A percentile compares a stretch with the other conserved stretches of the same genome.
Conservation (phyloP, 2,113 vertebrate genomes). For the Myotis lucifugus region DNA sequence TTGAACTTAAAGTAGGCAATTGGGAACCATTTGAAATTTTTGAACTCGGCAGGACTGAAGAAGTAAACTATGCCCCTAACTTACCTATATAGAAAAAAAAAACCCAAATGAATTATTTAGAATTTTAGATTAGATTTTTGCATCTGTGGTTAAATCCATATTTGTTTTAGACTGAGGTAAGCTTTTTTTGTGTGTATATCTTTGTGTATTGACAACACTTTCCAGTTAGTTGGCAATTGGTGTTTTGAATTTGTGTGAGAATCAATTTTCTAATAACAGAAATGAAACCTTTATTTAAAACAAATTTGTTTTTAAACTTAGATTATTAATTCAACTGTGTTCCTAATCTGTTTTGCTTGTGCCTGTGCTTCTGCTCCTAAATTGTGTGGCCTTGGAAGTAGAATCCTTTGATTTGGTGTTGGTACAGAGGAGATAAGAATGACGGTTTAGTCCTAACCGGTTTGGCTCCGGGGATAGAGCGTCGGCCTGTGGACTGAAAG, state of each 20-base stretch:
- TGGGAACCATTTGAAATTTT: conserved; percentile 38
- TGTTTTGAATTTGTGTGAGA: conserved; percentile 38
- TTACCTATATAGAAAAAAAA: not conserved
- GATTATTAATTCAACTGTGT: not conserved
- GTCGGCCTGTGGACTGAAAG: too few relatives aligned
- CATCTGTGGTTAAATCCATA: not conserved
- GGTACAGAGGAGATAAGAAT: not conserved
- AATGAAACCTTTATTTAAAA: conserved; percentile 22
- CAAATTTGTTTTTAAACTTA: not conserved
- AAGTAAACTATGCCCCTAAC: not conserved
- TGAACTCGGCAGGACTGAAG: not conserved
- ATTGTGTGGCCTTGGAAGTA: not conserved
- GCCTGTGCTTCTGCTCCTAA: not conserved
- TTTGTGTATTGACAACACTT: conserved; percentile 31
- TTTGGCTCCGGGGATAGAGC: too few relatives aligned
- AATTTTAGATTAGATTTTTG: conserved; percentile 33
- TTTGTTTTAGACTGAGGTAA: conserved; percentile 31
- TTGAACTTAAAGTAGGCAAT: conserved; percentile 11
- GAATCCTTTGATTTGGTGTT: conserved; percentile 31
- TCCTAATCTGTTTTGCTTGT: conserved; percentile 16
- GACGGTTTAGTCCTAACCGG: not conserved
- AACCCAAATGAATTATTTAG: not conserved
- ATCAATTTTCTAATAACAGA: conserved; percentile 13
- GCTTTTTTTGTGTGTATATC: not conserved
- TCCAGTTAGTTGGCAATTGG: not conserved